phyloP scores from a whole-genome alignment of 2,797 vertebrate species.

The Arrhamphus sclerolepis region DNA sequence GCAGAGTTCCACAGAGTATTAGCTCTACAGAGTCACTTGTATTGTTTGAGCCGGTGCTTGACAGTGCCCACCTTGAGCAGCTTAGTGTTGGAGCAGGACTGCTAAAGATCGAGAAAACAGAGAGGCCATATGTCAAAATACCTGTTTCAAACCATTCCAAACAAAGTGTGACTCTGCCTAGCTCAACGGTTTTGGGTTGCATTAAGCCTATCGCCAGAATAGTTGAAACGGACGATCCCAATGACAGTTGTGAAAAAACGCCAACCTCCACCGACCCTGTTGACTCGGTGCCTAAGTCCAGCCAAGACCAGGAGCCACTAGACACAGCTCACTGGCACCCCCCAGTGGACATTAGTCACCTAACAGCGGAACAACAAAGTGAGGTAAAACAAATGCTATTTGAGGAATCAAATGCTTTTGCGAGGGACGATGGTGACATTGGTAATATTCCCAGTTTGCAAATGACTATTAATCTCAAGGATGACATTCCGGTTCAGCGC shows the following conservation, averaged over 20 bases:
- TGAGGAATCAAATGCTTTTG: background rate
- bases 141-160: constrained; percentile 1
- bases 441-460: background rate
- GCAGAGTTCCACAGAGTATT: background rate
- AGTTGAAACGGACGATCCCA: background rate
- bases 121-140: background rate
- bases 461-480: background rate
- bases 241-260: no score
- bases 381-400: background rate
- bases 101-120: background rate
- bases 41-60: background rate
- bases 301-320: no score
- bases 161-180: background rate
- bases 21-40: background rate
- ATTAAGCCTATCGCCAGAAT: background rate
- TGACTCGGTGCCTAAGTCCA: no score
- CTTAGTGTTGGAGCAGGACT: background rate
- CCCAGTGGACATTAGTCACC: background rate
- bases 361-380: background rate
- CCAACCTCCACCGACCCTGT: no score
- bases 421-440: background rate
- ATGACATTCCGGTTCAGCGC: background rate
- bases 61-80: background rate
- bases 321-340: no score
- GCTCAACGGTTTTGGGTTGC: background rate